phyloP scores from a whole-genome alignment of 1,140 invertebrate genomes.

The Saccostrea cuccullata region DNA sequence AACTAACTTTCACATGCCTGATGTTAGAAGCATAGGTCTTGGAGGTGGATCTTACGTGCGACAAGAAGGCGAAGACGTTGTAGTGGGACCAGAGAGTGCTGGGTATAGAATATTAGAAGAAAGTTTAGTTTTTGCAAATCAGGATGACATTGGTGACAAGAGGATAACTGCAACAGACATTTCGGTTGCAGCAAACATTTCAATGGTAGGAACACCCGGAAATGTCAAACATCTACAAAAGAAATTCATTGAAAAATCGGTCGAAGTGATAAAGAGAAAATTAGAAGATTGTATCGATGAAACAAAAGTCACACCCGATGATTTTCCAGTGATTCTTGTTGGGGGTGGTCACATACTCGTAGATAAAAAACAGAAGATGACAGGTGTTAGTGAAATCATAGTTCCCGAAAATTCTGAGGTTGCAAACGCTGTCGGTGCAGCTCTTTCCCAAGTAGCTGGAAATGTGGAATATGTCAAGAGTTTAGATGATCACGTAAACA shows the following conservation, averaged over 20 bases:
- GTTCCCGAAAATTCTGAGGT: conserved; percentile 68
- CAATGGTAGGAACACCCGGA: conserved; percentile 57
- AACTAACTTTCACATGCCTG: conserved; percentile 75
- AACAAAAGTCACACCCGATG: conserved; percentile 62
- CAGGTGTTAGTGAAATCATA: conserved; percentile 60
- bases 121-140: conserved; percentile 59
- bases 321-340: conserved; percentile 71
- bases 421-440: conserved; percentile 76
- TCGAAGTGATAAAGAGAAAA: conserved; percentile 65
- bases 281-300: conserved; percentile 68
- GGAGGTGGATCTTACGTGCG: conserved; percentile 74
- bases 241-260: conserved; percentile 49
- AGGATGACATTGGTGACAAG: conserved; percentile 23
- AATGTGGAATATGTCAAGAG: conserved; percentile 65
- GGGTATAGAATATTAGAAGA: conserved; percentile 69
- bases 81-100: conserved; percentile 72
- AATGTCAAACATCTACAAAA: conserved; percentile 60
- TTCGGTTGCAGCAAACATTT: conserved; percentile 69
- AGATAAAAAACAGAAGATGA: conserved; percentile 49
- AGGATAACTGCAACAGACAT: conserved; percentile 72
- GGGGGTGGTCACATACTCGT: conserved; percentile 72
- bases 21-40: conserved; percentile 74
- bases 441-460: conserved; percentile 70
- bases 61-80: conserved; percentile 34
- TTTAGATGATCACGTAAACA: conserved; percentile 56